phyloP scores from a whole-genome alignment of 2,888 invertebrate species.

The Rhorus exstirpatorius region DNA sequence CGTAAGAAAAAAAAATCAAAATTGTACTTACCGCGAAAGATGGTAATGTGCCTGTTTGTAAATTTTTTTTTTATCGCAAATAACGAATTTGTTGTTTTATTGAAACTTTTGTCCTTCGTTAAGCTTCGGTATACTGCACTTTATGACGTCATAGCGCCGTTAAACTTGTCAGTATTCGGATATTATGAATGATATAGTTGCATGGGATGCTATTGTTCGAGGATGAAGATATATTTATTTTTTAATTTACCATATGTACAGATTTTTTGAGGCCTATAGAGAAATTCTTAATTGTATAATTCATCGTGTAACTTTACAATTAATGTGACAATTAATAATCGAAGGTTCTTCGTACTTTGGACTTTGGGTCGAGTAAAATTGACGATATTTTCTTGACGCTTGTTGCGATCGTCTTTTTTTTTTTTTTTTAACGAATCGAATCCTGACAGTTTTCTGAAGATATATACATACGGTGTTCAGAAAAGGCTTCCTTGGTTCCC shows the following conservation, averaged over 20 bases:
- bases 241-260: conserved; percentile 43
- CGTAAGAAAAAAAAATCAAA: no score
- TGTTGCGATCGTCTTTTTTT: no score
- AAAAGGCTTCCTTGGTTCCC: no score
- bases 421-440: no score
- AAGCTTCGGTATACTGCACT: not conserved
- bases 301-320: conserved; percentile 14
- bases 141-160: not conserved
- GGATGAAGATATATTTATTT: conserved; percentile 32
- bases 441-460: no score
- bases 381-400: not conserved
- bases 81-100: not conserved
- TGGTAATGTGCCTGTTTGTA: not conserved
- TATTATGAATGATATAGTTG: not conserved
- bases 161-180: not conserved
- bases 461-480: no score
- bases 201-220: not conserved
- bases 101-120: not conserved
- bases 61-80: not conserved
- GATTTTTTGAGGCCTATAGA: conserved; percentile 23
- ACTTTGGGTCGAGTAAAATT: not conserved
- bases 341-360: not conserved
- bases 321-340: conserved; percentile 1
- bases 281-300: conserved; percentile 2
- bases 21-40: not conserved